Evolutionary conservation across 2,113 vertebrate species (phyloP), one percentile per base, ranked within the genome.

Genomic region (Pagrus major): DNA sequence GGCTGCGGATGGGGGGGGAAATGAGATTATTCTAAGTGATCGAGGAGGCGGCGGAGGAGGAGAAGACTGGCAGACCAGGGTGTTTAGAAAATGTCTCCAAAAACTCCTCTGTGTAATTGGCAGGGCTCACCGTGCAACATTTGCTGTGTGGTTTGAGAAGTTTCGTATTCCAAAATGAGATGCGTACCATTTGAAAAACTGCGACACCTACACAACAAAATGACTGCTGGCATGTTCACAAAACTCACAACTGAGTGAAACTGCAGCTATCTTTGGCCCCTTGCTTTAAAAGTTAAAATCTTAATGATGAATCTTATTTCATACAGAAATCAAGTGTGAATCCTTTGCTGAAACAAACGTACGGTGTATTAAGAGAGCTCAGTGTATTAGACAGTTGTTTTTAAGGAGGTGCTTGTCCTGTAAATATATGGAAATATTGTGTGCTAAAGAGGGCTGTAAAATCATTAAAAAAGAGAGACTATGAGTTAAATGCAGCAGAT

Each of bases 1-100:
- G 83, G 81, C 89, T 86, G 76, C 8, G 55, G 60, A 71, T 64
- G 64, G 4, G 33, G 47, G 47, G 33, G 64, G 29, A 60, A 65
- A 72, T 87, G 69, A 89, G 86, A 93, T 90, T 90, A 91, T 91
- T 89, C 81, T 84, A 84, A 91, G 82, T 85, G 90, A 89, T 85
- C 16, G 64, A 89, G 83, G 85, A 88, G 86, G 88, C 90, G 81
- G 91, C 41, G 75, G 81, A 77, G 77, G 86, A 82, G 71, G 81
- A 63, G 66, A 72, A 84, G 73, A 83, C 85, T 91, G 90, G 85
- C 88, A 90, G 85, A 61, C 78, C 80, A 71, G 55, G 58, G 71
- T 78, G 78, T 90, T 87, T 71, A 83, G 68, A 88, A 89, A 89
- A 88, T 67, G 46, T 87, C 83, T 90, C 87, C 76, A 89, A 81